Base-by-base conservation (phyloP, 2,888 invertebrate species). In the Cataglyphis altisquamis region DNA sequence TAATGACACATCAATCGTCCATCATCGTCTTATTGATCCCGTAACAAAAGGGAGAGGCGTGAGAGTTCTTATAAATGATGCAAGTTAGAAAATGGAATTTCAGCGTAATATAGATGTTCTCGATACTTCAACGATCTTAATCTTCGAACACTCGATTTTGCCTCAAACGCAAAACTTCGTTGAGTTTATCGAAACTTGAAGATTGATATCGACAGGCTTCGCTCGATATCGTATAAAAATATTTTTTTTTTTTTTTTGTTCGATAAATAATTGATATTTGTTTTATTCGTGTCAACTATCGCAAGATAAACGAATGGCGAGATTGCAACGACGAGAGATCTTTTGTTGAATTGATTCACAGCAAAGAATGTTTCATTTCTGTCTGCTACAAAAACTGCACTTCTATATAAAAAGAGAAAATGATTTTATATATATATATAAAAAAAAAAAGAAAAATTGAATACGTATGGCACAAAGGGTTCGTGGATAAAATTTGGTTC, bases 181-280 rank as follows among this genome's bases (percentile, higher is more conserved):
- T 32, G 25, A 72, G 21, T 36, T 52, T 63, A 39, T 52, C 41
- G 57, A 74, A 55, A 64, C 18, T 66, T 74, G 29, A 12, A 73
- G 12, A 83, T 77, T 68, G 81, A 83, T 78, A 80, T 85, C 55
- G 60, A 67, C 64, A 32, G 25, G 41, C 36, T 32, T 86, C 29
- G 67, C 45, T 25, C 80, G 45, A 84, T 81, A 84, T 82, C 70
- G 75, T 68, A 87, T 84, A 86, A 88, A 72, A 81, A 88, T 84
- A 70, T 80, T 45, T 15, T 82, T 87, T 83, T 45, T 45, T 84
- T 87, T 81, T 82, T 60, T 63, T 25, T 25, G 55, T 52, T 73
- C 48, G 32, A 75, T 88, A 84, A 88, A 86, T 88, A 85, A 25
- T 25, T 25, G 81, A 84, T 84, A 74, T 83, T 80, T 64, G 57